A percentile compares a stretch with the other conserved stretches of the same genome.
These are phyloP conservation scores for Centruroides sculpturatus DNA, from an alignment of 1,140 invertebrate genomes.

Conservation along the genomic window DNA sequence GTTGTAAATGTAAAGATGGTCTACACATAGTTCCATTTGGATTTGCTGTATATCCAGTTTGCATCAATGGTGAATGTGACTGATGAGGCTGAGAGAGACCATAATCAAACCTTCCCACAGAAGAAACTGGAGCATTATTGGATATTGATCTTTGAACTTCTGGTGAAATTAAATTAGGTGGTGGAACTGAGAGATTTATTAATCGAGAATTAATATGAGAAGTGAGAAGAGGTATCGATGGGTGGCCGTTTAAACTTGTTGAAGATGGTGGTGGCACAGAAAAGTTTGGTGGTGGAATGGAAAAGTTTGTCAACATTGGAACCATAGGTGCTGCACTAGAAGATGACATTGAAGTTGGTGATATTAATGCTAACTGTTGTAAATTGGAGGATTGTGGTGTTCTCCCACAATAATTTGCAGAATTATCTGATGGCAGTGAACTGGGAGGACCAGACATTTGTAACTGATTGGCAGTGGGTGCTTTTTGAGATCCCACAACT, in stretches of 20 bases:
- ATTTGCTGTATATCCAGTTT: no score
- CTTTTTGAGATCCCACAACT: neutral
- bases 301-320: constrained; percentile 12
- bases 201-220: constrained; percentile 12
- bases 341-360: constrained; percentile 5
- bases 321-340: constrained; percentile 5
- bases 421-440: constrained; percentile 8
- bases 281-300: constrained; percentile 15
- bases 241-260: constrained; percentile 1
- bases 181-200: constrained; percentile 15
- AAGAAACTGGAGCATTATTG: no score
- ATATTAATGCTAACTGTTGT: constrained; percentile 1
- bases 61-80: no score
- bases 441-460: constrained; percentile 16
- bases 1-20: no score
- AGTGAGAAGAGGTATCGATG: constrained; percentile 3
- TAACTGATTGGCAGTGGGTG: constrained; percentile 13
- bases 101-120: no score
- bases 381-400: constrained; percentile 1
- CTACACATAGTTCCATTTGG: no score
- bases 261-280: constrained; percentile 14
- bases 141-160: no score
- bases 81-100: no score
- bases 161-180: constrained; percentile 13
- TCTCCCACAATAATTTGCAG: constrained; percentile 5